Evolutionary conservation across 2,113 vertebrate species (phyloP).

Genomic region (Catharus minimus): DNA sequence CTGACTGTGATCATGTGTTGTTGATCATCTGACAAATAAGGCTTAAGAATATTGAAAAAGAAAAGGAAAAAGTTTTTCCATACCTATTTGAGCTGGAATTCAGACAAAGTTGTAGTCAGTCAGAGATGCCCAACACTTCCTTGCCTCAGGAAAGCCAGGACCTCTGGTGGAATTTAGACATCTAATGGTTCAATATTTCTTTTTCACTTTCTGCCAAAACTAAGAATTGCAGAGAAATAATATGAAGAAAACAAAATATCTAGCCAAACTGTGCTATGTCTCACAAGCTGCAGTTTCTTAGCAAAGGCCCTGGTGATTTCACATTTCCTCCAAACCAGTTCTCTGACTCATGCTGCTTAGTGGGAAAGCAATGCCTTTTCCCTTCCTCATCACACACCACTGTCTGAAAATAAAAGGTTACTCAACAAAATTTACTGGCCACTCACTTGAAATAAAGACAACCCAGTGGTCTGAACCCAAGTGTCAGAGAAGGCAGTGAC

Average conservation of each 20-base stretch:
- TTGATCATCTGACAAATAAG: neutral
- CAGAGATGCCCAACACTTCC: neutral
- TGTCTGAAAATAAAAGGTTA: neutral
- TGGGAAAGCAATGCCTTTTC: neutral
- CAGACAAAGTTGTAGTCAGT: neutral
- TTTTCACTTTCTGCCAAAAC: neutral
- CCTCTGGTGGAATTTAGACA: neutral
- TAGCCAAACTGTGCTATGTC: neutral
- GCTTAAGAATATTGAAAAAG: neutral
- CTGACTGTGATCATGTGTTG: neutral
- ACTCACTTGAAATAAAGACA: neutral
- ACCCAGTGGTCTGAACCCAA: neutral
- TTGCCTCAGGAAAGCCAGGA: neutral
- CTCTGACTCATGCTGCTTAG: neutral
- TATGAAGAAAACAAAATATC: neutral
- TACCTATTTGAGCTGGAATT: neutral
- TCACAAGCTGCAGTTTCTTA: neutral
- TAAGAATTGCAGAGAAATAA: neutral
- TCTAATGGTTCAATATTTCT: neutral
- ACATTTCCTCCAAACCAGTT: neutral
- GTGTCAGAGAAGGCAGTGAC: neutral
- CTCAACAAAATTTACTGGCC: neutral
- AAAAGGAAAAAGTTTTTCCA: neutral
- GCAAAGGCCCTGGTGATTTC: neutral
- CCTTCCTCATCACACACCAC: neutral